Evolutionary conservation across 1,140 invertebrate genomes (phyloP), one percentile per base, ranked within the genome.

Genomic region (Theocolax elegans): DNA sequence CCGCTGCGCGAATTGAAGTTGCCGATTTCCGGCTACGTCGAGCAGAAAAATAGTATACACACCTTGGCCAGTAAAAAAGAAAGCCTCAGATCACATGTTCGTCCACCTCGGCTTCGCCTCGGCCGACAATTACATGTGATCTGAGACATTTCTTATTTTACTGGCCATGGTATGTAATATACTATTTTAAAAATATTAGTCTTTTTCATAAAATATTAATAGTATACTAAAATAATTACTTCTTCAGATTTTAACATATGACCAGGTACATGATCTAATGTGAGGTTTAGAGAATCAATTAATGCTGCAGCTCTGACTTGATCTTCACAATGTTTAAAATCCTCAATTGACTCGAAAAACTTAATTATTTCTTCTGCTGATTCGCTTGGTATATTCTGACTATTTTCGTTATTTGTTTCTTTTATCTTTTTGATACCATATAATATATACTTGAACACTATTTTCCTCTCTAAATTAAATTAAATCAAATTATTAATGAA

Each of bases 181-280:
- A 4, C 10, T 35, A 25, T 51, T 27, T n/a, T 49, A 21, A 25
- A 42, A 60, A 56, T 60, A 48, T 48, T 35, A 62, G 31, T 19
- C 10, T 35, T 35, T 6, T 35, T 48, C 7, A 27, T 2, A 1
- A 62, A 21, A 65, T 67, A 27, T 64, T 58, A 23, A 49, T 53
- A 63, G 3, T 27, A 31, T 25, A 62, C 25, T 65, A 65, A 17
- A 27, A 29, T 60, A 51, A 74, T 71, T 83, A 90, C 89, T 75
- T 89, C 86, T 74, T 87, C 83, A n/a, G 89, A 88, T 73, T 90
- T 91, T 19, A 91, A 79, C 13, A 92, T 80, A 71, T 88, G 87
- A 7, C 88, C 87, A 59, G 91, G 90, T n/a, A 92, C 85, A 80
- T 92, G 90, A 76, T 92, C 89, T 23, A 89, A 75, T n/a, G 83